Conservation (phyloP, 2,113 vertebrate genomes). For the Thunnus thynnus region DNA sequence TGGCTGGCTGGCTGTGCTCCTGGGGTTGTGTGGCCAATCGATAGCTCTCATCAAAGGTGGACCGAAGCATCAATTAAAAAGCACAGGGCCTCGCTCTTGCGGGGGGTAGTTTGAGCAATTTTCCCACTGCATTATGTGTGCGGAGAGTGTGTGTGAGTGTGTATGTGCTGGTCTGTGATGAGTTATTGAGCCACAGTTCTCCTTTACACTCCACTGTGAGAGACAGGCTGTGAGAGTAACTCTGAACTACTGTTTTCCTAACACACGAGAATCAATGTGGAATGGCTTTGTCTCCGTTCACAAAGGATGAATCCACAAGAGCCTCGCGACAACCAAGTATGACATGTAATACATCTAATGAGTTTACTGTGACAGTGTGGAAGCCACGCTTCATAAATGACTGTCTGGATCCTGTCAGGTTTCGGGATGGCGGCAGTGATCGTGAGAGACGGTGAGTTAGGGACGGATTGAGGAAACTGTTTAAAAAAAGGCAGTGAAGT, state of each 20-base stretch:
- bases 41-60: conserved; percentile 77
- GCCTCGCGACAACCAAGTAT: conserved; percentile 7
- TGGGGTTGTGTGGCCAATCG: conserved; percentile 75
- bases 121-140: conserved; percentile 66
- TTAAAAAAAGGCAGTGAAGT: conserved; percentile 44
- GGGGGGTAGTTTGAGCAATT: conserved; percentile 64
- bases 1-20: conserved; percentile 51
- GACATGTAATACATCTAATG: conserved; percentile 38
- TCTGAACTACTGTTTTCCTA: conserved; percentile 62
- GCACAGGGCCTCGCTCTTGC: conserved; percentile 58
- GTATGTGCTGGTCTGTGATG: conserved; percentile 62
- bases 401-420: conserved; percentile 22
- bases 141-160: conserved; percentile 31
- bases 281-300: conserved; percentile 35
- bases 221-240: conserved; percentile 59
- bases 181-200: conserved; percentile 74
- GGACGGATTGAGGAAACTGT: conserved; percentile 17
- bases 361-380: conserved; percentile 30
- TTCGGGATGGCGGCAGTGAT: conserved; percentile 48
- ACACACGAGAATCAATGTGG: conserved; percentile 55
- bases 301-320: conserved; percentile 34
- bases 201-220: conserved; percentile 50
- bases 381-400: conserved; percentile 17
- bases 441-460: conserved; percentile 29
- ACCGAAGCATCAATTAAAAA: conserved; percentile 81